Evolutionary conservation across 2,113 vertebrate genomes (phyloP).

Genomic region (Spermophilus dauricus): DNA sequence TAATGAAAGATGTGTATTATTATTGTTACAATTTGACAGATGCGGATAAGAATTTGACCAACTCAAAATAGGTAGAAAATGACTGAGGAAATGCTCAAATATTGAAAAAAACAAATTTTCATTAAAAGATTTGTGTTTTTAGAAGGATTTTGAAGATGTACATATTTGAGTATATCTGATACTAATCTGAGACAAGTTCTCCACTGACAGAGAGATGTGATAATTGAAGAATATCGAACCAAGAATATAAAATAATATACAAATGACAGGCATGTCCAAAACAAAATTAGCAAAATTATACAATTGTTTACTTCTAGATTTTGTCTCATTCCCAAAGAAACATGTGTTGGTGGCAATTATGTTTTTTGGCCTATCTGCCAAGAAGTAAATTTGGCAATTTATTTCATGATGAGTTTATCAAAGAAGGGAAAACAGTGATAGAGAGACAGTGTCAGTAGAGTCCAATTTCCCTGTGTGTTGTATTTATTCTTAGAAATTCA

Average conservation of each 20-base stretch:
- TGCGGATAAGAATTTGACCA: not conserved
- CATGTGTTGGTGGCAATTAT: not conserved
- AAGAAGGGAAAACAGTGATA: not conserved
- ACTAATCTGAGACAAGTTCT: not conserved
- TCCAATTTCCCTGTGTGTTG: not conserved
- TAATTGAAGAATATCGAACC: not conserved
- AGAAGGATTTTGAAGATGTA: not conserved
- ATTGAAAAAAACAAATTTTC: not conserved
- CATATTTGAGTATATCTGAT: not conserved
- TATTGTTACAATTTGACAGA: not conserved
- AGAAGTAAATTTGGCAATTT: conserved; percentile 25
- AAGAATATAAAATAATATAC: not conserved
- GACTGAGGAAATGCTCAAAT: not conserved
- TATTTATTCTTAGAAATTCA: not conserved
- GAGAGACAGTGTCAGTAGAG: not conserved
- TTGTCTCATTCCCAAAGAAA: not conserved
- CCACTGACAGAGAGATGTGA: not conserved
- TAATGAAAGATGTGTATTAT: not conserved
- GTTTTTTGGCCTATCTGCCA: not conserved
- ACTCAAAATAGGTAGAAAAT: not conserved
- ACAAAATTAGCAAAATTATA: not conserved
- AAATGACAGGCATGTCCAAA: not conserved
- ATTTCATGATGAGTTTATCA: not conserved
- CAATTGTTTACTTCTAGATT: not conserved
- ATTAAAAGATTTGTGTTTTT: not conserved